Evolutionary conservation across 1,140 invertebrate genomes (phyloP), one percentile per base, ranked within the genome.

Genomic region (Atta cephalotes): DNA sequence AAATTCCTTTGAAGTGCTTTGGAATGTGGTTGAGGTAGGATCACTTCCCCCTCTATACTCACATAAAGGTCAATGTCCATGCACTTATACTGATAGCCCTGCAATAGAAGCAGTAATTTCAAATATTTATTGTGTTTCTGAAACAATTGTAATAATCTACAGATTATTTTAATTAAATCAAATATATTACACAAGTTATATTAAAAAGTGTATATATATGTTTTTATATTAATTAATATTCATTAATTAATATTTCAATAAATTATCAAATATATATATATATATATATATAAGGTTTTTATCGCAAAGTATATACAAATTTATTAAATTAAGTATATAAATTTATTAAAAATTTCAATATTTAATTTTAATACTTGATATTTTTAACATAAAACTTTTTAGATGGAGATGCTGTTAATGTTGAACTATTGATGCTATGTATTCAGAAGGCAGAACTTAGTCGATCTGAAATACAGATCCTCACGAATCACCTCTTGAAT

Each of bases 401-500:
- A 97, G 97, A 96, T 60, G 96, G 96, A 35, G 96, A 97, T 90
- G 96, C 96, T 39, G 95, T 97, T 49, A 97, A 96, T 77, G 96
- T 97, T 9, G 96, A 96, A 35, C 95, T 97, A 63, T 92, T 98
- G 85, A 96, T 98, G 87, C 96, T 97, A 35, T 96, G 98, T 7
- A 96, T 98, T 14, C 96, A 97, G 88, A 97, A 97, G 89, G 97
- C 98, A 74, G 96, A 97, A 82, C 95, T 99, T 0, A 98, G 97
- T 88, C 97, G 97, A 82, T 97, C 96, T 65, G 98, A 99, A 94
- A 97, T 98, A 86, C 98, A 99, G 95, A 97, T 97, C 86, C 95
- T 99, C 14, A 98, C 98, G 91, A 98, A 99, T 93, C 96, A 97
- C 79, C 95, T 99, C 66, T 95, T 99, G 45, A 98, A 98, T 94